These are phyloP conservation scores for Archips xylosteana DNA, from an alignment of 2,888 invertebrate genomes.

Conservation along the genomic window DNA sequence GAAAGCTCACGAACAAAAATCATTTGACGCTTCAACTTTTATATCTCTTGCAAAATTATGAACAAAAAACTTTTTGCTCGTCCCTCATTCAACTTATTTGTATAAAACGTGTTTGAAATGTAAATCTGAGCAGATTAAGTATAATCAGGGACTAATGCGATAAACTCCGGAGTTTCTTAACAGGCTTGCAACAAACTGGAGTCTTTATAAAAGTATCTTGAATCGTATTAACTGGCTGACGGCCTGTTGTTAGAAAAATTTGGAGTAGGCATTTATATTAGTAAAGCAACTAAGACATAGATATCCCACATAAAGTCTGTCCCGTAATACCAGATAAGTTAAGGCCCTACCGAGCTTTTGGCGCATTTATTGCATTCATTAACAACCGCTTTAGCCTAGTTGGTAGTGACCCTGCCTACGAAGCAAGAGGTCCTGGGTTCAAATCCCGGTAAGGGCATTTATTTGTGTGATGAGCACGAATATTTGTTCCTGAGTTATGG, in stretches of 20 bases:
- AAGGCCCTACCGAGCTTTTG: too few species aligned
- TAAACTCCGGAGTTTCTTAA: neutral
- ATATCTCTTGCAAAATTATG: neutral
- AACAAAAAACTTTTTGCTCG: neutral
- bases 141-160: conserved; percentile 9
- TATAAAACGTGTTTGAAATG: conserved; percentile 13
- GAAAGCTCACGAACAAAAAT: too few species aligned
- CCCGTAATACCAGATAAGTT: too few species aligned
- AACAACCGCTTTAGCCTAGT: too few species aligned
- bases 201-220: conserved; percentile 15
- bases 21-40: neutral
- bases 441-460: too few species aligned
- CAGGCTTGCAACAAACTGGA: conserved; percentile 10
- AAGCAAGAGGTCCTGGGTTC: too few species aligned
- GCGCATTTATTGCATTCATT: too few species aligned
- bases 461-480: too few species aligned
- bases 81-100: conserved; percentile 5
- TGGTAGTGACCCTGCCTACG: too few species aligned
- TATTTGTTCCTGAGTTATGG: too few species aligned
- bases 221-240: conserved; percentile 7
- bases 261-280: neutral
- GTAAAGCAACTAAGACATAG: too few species aligned
- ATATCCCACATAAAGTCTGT: too few species aligned
- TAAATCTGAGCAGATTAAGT: conserved; percentile 12
- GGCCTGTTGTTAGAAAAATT: neutral